These are phyloP conservation scores for Rhizoglyphus robini DNA, from an alignment of 1,140 invertebrate species.

Conservation along the genomic window DNA sequence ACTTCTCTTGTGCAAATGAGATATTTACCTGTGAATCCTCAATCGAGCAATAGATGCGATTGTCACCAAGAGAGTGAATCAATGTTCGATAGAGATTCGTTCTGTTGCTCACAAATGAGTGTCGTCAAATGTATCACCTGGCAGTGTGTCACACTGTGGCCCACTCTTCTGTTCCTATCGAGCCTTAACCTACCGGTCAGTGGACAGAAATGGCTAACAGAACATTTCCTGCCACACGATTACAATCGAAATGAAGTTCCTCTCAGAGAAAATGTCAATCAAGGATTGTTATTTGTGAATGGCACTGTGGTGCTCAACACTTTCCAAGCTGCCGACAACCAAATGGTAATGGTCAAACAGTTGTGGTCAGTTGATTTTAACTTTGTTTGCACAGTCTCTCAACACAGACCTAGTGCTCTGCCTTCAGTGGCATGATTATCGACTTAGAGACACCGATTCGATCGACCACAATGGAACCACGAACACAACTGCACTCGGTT, in stretches of 20 bases:
- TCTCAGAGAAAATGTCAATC: no score
- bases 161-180: no score
- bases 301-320: not conserved
- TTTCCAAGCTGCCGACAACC: not conserved
- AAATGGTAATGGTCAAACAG: not conserved
- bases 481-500: not conserved
- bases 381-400: not conserved
- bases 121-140: no score
- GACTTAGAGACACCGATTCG: not conserved
- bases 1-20: no score
- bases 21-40: no score
- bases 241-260: not conserved
- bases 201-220: conserved; percentile 2
- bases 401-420: not conserved
- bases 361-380: not conserved
- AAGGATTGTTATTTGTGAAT: not conserved
- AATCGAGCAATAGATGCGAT: no score
- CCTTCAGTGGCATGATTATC: not conserved
- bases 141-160: no score
- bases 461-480: not conserved
- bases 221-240: not conserved
- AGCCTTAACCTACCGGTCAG: no score
- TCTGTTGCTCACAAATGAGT: no score
- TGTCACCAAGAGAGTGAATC: no score
- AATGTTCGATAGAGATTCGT: no score